Evolutionary conservation across 1,140 invertebrate species (phyloP), one percentile per base, ranked within the genome.

Genomic region (Anoplolepis gracilipes): DNA sequence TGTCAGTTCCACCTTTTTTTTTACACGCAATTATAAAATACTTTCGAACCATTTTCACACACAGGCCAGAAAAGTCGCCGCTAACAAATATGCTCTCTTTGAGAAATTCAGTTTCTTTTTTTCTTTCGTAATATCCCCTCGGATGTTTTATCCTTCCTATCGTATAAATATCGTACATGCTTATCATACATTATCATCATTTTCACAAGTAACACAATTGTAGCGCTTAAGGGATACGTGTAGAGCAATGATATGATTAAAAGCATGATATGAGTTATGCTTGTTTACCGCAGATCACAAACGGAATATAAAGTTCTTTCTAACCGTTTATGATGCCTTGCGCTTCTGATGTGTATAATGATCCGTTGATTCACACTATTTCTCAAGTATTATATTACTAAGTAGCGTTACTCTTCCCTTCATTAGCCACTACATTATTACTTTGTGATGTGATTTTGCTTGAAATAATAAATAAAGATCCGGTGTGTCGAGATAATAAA

Each of bases 201-300:
- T 84, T 88, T 91, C 65, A 87, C 85, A 85, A 49, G 75, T 86
- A 88, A 89, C 69, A 75, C 64, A 85, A 91, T 82, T 85, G 87
- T 84, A 86, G 76, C 84, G 91, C 67, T 90, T 81, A 85, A 85
- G 73, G 69, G 72, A 88, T 88, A 92, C 82, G 91, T 89, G 64
- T 85, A 84, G 82, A 91, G 85, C 90, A 85, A 92, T 89, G 92
- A 92, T 92, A 92, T 91, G 91, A 92, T 90, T 87, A 90, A 30
- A 92, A 92, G 92, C 92, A 78, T 92, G 92, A 92, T 92, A 92
- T 92, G 91, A 91, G 33, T 75, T 72, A 79, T 79, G 46, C 84
- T 89, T 90, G 87, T 87, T 87, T 86, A 92, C 86, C 91, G 87
- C 90, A 92, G 92, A 85, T 84, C 86, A 49, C 39, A 88, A 65